phyloP scores from a whole-genome alignment of 2,113 vertebrate genomes.

The Leiothrix lutea region DNA sequence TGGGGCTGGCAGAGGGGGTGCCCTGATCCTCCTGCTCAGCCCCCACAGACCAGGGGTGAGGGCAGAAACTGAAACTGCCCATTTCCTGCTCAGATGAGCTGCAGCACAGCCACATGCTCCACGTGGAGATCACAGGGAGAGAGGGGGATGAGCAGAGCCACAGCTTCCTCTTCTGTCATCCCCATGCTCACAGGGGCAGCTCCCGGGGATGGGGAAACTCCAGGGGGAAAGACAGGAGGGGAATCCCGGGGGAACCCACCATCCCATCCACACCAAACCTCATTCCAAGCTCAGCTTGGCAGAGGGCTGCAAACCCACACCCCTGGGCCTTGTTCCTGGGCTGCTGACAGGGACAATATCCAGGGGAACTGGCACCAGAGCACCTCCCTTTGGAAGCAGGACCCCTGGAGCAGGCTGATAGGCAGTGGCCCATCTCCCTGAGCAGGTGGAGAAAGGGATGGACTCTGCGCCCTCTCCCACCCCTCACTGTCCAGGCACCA shows the following conservation, averaged over 20 bases:
- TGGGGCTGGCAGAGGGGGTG: not conserved
- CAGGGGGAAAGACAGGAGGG: not conserved
- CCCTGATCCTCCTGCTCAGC: not conserved
- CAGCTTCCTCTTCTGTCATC: not conserved
- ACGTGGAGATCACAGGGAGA: rapidly evolving
- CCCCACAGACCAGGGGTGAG: rapidly evolving
- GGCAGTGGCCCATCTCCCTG: rapidly evolving
- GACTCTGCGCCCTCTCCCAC: not conserved
- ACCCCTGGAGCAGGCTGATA: not conserved
- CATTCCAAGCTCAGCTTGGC: not conserved
- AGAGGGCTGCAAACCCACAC: not conserved
- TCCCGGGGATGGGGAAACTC: not conserved
- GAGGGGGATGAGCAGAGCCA: not conserved
- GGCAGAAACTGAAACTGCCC: not conserved
- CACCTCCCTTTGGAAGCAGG: not conserved
- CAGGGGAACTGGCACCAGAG: not conserved
- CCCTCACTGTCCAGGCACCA: rapidly evolving
- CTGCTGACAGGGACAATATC: rapidly evolving
- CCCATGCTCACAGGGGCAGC: rapidly evolving
- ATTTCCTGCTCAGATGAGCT: not conserved
- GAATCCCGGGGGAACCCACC: not conserved
- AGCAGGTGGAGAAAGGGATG: not conserved
- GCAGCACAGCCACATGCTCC: not conserved
- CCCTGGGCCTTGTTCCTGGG: not conserved
- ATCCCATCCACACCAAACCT: rapidly evolving